phyloP scores from a whole-genome alignment of 2,888 invertebrate species.

The Leistus spinibarbis region DNA sequence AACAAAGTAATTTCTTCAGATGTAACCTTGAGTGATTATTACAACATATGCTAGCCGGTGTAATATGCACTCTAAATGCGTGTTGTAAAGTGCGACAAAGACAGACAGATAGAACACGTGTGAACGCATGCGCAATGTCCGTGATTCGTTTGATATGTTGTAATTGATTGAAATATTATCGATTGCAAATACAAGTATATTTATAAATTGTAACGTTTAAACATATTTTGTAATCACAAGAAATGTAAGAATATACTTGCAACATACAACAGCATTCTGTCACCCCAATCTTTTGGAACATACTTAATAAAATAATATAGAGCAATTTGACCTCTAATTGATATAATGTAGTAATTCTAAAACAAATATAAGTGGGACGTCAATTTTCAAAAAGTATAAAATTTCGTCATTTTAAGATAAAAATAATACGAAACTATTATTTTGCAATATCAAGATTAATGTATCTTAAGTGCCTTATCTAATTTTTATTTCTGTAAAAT shows the following conservation, averaged over 20 bases:
- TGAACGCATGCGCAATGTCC: background rate
- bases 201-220: too few species aligned
- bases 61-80: too few species aligned
- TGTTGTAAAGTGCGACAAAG: background rate
- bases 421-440: background rate
- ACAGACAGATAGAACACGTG: background rate
- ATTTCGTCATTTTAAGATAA: background rate
- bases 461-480: background rate
- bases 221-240: too few species aligned
- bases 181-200: background rate
- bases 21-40: background rate
- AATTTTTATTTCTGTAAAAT: background rate
- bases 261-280: too few species aligned
- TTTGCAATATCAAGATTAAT: background rate
- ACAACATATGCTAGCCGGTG: background rate
- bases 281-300: too few species aligned
- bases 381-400: background rate
- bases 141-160: background rate
- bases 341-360: too few species aligned
- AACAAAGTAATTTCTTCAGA: background rate
- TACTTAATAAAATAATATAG: too few species aligned
- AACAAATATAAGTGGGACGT: background rate
- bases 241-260: too few species aligned
- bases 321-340: too few species aligned
- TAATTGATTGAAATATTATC: background rate